phyloP scores from a whole-genome alignment of 1,140 invertebrate species.

The Dermatophagoides farinae region DNA sequence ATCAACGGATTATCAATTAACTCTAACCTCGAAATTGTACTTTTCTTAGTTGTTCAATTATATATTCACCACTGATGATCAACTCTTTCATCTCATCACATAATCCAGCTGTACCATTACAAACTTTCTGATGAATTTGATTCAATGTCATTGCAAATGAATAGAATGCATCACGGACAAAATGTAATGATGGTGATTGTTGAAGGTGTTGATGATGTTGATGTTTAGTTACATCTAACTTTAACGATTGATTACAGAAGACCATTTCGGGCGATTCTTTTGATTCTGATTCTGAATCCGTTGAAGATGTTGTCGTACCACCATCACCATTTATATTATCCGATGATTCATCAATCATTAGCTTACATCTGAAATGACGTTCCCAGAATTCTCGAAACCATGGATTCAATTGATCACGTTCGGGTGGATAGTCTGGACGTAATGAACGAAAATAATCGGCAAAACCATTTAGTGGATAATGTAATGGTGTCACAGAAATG shows the following conservation, averaged over 20 bases:
- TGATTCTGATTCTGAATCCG: constrained; percentile 14
- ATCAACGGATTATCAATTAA: constrained; percentile 16
- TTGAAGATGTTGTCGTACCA: constrained; percentile 18
- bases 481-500: constrained; percentile 68
- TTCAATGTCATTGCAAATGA: constrained; percentile 68
- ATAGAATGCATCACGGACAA: constrained; percentile 75
- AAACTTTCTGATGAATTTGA: constrained; percentile 63
- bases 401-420: constrained; percentile 67
- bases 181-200: constrained; percentile 40
- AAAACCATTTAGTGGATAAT: constrained; percentile 62
- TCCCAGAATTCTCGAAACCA: constrained; percentile 93
- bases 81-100: constrained; percentile 62
- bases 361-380: constrained; percentile 47
- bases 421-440: constrained; percentile 34
- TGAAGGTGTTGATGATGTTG: not conserved
- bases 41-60: constrained; percentile 59
- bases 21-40: constrained; percentile 57
- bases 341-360: not conserved
- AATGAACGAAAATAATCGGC: constrained; percentile 64
- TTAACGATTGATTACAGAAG: not conserved
- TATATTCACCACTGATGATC: constrained; percentile 48
- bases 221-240: not conserved
- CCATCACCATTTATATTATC: not conserved
- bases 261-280: not conserved
- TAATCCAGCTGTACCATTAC: constrained; percentile 42